phyloP scores from a whole-genome alignment of 2,113 vertebrate genomes.

The Hemichromis elongatus region DNA sequence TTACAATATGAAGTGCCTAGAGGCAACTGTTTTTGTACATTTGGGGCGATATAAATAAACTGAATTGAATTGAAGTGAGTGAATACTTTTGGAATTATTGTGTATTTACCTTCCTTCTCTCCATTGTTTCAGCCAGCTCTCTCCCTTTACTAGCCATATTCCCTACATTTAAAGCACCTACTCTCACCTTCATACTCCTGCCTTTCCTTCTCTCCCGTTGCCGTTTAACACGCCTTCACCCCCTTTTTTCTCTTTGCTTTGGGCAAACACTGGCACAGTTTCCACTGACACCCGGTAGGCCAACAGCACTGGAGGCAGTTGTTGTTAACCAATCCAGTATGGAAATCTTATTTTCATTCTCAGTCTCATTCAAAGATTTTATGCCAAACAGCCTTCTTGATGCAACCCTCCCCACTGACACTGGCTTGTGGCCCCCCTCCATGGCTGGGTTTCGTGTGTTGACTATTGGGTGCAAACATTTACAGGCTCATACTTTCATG shows the following conservation, averaged over 20 bases:
- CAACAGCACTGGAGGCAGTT: background rate
- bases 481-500: slow-evolving; percentile 15
- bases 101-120: background rate
- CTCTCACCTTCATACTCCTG: background rate
- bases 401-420: background rate
- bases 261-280: background rate
- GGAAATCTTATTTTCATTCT: background rate
- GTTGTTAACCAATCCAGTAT: background rate
- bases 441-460: background rate
- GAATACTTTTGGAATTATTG: background rate
- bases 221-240: background rate
- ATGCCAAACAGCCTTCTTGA: background rate
- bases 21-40: background rate
- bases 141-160: background rate
- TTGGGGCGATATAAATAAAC: background rate
- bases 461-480: slow-evolving; percentile 43
- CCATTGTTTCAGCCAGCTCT: background rate
- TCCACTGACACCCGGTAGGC: background rate
- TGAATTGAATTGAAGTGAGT: background rate
- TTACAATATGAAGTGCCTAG: background rate
- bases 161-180: background rate
- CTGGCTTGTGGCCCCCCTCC: background rate
- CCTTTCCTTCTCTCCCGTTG: background rate
- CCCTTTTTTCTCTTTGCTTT: background rate
- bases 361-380: background rate